Base-by-base conservation (phyloP, 2,797 vertebrate genomes). In the Bovichtus variegatus region DNA sequence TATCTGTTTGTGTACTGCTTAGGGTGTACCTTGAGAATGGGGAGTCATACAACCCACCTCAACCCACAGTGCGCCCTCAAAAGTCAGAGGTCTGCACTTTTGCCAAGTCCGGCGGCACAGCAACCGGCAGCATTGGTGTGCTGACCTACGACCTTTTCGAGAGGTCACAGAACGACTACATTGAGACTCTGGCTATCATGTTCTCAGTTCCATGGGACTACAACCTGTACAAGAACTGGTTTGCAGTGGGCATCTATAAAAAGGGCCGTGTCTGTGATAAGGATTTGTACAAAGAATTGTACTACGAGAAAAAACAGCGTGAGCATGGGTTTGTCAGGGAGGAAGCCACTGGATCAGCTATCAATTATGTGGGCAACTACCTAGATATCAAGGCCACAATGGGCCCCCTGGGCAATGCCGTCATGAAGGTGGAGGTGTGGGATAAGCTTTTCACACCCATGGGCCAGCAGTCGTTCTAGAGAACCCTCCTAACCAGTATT, bases 351-450 rank as follows among this genome's bases (percentile, higher is more conserved):
- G 94, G 94, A 12, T 92, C 93, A 9, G 93, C 93, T 40, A 94
- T 94, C 80, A 90, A 78, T 82, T 83, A 89, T 36, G 76, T 85
- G 46, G 93, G 93, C 1, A 65, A 51, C 16, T 80, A 85, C 63
- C 77, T 95, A 54, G 91, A 95, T 44, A 57, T 95, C 74, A 94
- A 49, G 75, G 93, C 93, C 54, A 93, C 92, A 49, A 94, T 95
- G 94, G 72, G 74, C 71, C 93, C 93, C 6, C 0, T 94, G 64
- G 93, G 81, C n/a, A 91, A 84, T 1, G 57, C 91, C 64, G 85
- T 93, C 62, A 87, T 95, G 90, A 94, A 94, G 77, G 92, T 95
- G 77, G 93, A 95, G 87, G 76, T 94, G 69, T 94, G 93, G 95
- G 93, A 95, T 79, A 94, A 93, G 75, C 31, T 93, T n/a, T 87